Evolutionary conservation across 2,113 vertebrate species (phyloP).

Genomic region (Ammodytes marinus): DNA sequence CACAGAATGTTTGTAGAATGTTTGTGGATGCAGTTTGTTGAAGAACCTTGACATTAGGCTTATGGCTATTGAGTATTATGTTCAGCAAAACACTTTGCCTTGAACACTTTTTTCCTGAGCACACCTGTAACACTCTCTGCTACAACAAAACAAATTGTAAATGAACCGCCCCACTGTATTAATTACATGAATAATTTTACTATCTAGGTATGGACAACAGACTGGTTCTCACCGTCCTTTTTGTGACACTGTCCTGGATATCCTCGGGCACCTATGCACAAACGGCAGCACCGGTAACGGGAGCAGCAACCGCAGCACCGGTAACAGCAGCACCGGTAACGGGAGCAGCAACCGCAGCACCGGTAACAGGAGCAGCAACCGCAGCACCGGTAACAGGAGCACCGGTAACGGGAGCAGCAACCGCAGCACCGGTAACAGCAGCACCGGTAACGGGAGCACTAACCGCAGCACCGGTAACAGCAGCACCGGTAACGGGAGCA

Average conservation of each 20-base stretch:
- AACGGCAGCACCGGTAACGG: accelerated
- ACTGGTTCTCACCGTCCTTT: slow-evolving; percentile 36
- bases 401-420: too few relatives aligned
- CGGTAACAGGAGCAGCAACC: accelerated
- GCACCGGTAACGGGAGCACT: background rate
- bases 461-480: accelerated
- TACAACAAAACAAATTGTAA: background rate
- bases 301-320: accelerated
- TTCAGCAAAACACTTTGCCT: background rate
- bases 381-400: background rate
- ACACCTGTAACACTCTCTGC: background rate
- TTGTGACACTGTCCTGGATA: slow-evolving; percentile 50
- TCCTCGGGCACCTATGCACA: slow-evolving; percentile 4
- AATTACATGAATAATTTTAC: background rate
- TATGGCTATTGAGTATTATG: background rate
- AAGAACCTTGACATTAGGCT: background rate
- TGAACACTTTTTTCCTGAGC: background rate
- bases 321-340: background rate
- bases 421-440: background rate
- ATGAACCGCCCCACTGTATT: background rate
- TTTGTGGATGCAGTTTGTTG: background rate
- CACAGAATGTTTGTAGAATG: background rate
- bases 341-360: background rate
- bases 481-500: too few relatives aligned
- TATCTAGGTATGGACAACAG: slow-evolving; percentile 60